Conservation (phyloP, 2,113 vertebrate species). For the Corvus hawaiiensis region DNA sequence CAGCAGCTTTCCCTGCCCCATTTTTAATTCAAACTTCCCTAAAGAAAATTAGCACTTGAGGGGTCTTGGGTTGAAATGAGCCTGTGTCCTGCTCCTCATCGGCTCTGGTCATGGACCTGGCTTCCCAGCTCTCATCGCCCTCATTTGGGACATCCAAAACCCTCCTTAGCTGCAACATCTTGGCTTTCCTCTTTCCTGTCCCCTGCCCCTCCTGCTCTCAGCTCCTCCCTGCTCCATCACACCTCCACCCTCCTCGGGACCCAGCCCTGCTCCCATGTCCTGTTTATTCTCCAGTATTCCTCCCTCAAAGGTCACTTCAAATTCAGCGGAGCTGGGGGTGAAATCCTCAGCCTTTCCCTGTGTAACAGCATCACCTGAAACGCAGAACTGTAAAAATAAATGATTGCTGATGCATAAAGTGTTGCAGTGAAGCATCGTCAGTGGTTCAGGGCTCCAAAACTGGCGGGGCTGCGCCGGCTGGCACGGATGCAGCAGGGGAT, state of each 20-base stretch:
- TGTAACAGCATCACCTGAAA: not conserved
- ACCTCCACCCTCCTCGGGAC: not conserved
- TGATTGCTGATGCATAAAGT: conserved; percentile 46
- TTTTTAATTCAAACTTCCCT: not conserved
- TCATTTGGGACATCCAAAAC: not conserved
- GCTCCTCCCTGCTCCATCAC: not conserved
- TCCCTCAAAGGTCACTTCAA: not conserved
- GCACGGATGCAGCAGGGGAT: not conserved
- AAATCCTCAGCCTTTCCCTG: not conserved
- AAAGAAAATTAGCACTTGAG: not conserved
- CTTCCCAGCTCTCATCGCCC: not conserved
- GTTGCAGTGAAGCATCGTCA: not conserved
- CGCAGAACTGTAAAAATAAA: conserved; percentile 20
- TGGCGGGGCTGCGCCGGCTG: not conserved
- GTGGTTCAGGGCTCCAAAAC: not conserved
- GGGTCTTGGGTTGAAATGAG: not conserved
- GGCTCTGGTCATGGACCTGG: not conserved
- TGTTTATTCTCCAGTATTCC: not conserved
- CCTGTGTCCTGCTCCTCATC: not conserved
- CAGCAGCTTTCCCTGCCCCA: not conserved
- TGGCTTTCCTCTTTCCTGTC: not conserved
- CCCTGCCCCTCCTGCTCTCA: not conserved
- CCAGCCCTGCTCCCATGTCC: not conserved
- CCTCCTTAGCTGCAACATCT: not conserved
- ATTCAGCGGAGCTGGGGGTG: not conserved